A percentile compares a stretch with the other conserved stretches of the same genome.
Conservation (phyloP, 1,140 invertebrate genomes). For the Trichoplusia ni region DNA sequence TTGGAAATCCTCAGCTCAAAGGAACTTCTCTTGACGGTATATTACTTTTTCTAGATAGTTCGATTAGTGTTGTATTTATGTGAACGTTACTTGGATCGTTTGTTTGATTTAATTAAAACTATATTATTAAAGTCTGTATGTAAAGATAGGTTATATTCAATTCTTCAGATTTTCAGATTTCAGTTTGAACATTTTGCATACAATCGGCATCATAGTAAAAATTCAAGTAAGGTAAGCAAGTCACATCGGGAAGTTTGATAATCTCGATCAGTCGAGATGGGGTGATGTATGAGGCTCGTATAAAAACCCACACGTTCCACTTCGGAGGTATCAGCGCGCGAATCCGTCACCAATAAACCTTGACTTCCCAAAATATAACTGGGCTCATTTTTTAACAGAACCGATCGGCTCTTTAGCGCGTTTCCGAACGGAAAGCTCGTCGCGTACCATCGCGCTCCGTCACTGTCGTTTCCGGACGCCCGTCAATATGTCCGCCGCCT, state of each 20-base stretch:
- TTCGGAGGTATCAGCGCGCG: background rate
- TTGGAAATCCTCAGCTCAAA: background rate
- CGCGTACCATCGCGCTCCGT: slow-evolving; percentile 27
- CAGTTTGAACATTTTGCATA: too few species aligned
- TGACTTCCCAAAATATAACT: slow-evolving; percentile 23
- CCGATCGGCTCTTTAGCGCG: slow-evolving; percentile 24
- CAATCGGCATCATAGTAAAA: too few species aligned
- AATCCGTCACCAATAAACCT: slow-evolving; percentile 18
- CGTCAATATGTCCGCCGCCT: slow-evolving; percentile 26
- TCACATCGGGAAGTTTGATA: too few species aligned
- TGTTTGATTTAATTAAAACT: too few species aligned
- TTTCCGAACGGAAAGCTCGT: slow-evolving; percentile 27
- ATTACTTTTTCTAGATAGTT: background rate
- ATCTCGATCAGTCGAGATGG: too few species aligned
- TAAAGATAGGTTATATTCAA: too few species aligned
- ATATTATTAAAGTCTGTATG: too few species aligned
- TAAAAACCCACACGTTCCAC: background rate
- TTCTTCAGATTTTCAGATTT: too few species aligned
- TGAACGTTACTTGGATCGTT: too few species aligned
- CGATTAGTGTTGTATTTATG: too few species aligned
- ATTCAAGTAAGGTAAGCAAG: too few species aligned
- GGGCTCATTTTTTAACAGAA: slow-evolving; percentile 29
- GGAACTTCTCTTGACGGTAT: background rate
- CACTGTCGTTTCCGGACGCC: slow-evolving; percentile 24
- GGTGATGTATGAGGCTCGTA: too few species aligned